Evolutionary conservation across 2,113 vertebrate species (phyloP).

Genomic region (Heterotis niloticus): DNA sequence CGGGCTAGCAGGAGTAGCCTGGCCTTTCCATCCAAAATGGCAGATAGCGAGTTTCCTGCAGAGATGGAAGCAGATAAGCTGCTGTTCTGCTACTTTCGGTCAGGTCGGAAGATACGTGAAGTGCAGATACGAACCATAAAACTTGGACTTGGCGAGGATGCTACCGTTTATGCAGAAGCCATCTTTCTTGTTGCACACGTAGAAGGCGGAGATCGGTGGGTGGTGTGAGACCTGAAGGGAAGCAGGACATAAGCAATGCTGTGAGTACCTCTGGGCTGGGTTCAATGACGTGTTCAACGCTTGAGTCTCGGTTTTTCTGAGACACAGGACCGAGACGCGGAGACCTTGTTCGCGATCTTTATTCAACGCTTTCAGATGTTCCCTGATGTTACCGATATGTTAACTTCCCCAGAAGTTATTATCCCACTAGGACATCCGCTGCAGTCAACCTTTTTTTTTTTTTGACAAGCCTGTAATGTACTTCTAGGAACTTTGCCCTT

Average conservation of each 20-base stretch:
- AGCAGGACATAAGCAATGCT: not conserved
- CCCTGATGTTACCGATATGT: too few species aligned
- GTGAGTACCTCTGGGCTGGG: not conserved
- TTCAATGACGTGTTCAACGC: too few species aligned
- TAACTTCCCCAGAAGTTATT: too few species aligned
- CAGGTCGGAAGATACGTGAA: not conserved
- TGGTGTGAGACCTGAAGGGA: constrained; percentile 86
- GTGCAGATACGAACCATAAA: constrained; percentile 75
- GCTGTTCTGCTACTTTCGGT: not conserved
- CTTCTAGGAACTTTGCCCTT: too few species aligned
- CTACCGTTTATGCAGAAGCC: constrained; percentile 88
- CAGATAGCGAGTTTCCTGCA: constrained; percentile 89
- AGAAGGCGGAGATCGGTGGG: constrained; percentile 90
- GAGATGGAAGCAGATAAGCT: constrained; percentile 20
- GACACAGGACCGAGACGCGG: too few species aligned
- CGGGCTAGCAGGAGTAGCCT: constrained; percentile 76
- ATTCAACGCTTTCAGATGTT: too few species aligned
- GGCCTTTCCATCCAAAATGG: constrained; percentile 87
- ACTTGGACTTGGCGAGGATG: constrained; percentile 89
- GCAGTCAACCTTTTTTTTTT: too few species aligned
- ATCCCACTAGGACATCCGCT: too few species aligned
- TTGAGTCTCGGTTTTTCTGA: too few species aligned
- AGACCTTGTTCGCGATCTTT: too few species aligned
- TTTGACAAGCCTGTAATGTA: too few species aligned
- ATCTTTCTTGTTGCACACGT: constrained; percentile 90